These are phyloP conservation scores for Psittacara wagleri DNA, from an alignment of 2,113 vertebrate species.

Conservation along the genomic window DNA sequence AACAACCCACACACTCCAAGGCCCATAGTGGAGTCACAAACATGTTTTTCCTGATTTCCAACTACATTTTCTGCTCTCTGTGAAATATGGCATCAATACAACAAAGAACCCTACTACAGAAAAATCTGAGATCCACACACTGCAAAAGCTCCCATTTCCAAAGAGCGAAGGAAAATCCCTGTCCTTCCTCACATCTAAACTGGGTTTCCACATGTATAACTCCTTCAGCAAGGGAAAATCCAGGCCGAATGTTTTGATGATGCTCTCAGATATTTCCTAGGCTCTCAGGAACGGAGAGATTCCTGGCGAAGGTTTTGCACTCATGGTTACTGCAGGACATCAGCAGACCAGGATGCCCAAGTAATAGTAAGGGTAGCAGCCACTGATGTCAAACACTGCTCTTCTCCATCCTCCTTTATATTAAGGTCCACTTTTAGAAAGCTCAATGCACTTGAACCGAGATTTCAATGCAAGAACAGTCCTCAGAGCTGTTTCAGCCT, in stretches of 20 bases:
- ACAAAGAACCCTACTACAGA: neutral
- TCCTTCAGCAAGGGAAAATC: neutral
- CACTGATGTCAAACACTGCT: fast-evolving
- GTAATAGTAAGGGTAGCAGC: fast-evolving
- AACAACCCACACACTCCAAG: neutral
- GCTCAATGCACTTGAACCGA: fast-evolving
- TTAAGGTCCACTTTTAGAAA: neutral
- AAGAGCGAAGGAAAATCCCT: neutral
- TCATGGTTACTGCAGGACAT: neutral
- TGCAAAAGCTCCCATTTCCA: neutral
- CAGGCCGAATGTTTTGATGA: neutral
- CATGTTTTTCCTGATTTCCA: neutral
- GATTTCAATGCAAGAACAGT: neutral
- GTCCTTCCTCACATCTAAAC: neutral
- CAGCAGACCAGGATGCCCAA: neutral
- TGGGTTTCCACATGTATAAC: neutral
- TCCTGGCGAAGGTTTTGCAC: neutral
- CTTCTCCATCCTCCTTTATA: neutral
- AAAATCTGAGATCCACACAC: fast-evolving
- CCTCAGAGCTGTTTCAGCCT: neutral
- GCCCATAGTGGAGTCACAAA: neutral
- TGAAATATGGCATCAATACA: fast-evolving
- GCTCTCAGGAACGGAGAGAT: neutral
- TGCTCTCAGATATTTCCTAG: fast-evolving
- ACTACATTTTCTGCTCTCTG: neutral